Conservation (phyloP, 2,888 invertebrate genomes). For the Ganaspis brasiliensis region DNA sequence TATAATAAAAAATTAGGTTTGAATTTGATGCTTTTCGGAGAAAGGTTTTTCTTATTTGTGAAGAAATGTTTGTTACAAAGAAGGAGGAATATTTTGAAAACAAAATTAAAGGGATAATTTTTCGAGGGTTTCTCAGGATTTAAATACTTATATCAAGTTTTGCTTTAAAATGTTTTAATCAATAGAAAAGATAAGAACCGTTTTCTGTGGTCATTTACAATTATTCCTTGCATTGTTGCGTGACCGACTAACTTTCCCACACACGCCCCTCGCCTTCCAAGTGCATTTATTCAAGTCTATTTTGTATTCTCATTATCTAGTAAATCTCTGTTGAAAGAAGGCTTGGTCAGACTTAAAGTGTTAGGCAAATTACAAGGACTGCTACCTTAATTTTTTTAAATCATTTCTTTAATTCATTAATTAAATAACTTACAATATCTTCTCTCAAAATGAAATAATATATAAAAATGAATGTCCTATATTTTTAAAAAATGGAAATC, state of each 20-base stretch:
- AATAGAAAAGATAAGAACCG: neutral
- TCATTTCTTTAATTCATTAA: neutral
- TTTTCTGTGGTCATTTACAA: conserved; percentile 32
- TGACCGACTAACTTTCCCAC: conserved; percentile 57
- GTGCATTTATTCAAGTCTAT: conserved; percentile 57
- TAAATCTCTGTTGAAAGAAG: conserved; percentile 54
- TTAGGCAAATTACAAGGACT: neutral
- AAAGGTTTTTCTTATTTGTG: too few species aligned
- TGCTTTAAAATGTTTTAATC: conserved; percentile 3
- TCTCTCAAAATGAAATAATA: too few species aligned
- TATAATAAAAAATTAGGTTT: too few species aligned
- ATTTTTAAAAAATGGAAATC: too few species aligned
- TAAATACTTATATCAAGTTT: neutral
- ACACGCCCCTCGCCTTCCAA: conserved; percentile 52
- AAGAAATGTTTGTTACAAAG: too few species aligned
- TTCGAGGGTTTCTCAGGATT: neutral
- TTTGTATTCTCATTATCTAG: conserved; percentile 17
- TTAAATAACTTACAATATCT: too few species aligned
- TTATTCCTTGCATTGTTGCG: conserved; percentile 54
- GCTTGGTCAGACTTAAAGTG: conserved; percentile 57
- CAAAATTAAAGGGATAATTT: too few species aligned
- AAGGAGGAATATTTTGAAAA: too few species aligned
- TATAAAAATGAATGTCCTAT: too few species aligned
- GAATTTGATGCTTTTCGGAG: too few species aligned
- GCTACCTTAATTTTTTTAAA: neutral